These are phyloP conservation scores for Hydractinia echinata DNA, from an alignment of 30 jellyfish, hydroid and myxozoan genomes.

Conservation along the genomic window DNA sequence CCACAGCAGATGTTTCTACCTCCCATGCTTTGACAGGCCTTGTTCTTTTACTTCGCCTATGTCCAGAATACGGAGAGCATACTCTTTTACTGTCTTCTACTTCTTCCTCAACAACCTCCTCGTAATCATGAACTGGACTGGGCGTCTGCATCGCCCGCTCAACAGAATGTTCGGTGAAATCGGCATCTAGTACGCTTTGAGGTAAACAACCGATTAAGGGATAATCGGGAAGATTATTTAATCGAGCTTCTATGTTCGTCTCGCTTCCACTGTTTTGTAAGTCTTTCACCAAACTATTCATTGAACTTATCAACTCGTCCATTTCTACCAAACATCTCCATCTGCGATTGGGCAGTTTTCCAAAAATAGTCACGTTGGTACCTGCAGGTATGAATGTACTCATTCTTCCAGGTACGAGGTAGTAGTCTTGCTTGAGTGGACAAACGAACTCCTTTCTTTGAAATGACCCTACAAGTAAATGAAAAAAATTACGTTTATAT, in stretches of 20 bases:
- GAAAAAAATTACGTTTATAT: too few relatives aligned
- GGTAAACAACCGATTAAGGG: constrained; percentile 35
- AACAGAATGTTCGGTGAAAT: background rate
- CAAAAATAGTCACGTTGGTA: constrained; percentile 69
- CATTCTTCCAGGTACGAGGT: constrained; percentile 76
- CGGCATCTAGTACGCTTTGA: constrained; percentile 1
- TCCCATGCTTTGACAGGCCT: background rate
- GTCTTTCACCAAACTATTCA: constrained; percentile 54
- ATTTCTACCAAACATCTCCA: constrained; percentile 89
- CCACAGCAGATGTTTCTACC: background rate
- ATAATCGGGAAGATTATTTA: constrained; percentile 20
- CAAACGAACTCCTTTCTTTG: constrained; percentile 31
- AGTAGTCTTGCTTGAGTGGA: constrained; percentile 55
- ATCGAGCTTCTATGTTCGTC: background rate
- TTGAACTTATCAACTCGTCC: constrained; percentile 53
- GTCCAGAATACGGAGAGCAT: constrained; percentile 21
- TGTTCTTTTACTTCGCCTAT: background rate
- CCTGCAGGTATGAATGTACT: constrained; percentile 69
- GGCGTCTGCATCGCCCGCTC: background rate
- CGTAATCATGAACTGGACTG: background rate
- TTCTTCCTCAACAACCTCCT: background rate
- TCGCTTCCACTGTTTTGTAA: constrained; percentile 15
- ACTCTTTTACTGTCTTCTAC: background rate
- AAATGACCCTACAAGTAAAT: background rate
- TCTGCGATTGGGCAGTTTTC: constrained; percentile 69